Conservation (phyloP, 2,888 invertebrate species). For the Drosophila buzzatii region DNA sequence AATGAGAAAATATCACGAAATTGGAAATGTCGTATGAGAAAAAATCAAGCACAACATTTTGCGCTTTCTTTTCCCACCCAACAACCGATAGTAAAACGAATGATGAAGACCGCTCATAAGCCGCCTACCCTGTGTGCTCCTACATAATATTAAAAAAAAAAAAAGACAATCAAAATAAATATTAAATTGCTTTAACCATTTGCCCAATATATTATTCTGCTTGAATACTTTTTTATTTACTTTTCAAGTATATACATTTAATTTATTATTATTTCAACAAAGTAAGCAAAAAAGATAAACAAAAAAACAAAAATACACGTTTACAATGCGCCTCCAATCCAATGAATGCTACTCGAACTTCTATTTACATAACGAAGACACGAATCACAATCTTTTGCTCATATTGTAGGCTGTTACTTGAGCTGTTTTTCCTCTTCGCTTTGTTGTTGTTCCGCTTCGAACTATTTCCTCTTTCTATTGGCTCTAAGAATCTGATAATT, state of each 20-base stretch:
- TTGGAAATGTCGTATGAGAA: constrained; percentile 71
- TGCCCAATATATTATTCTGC: constrained; percentile 49
- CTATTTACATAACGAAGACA: constrained; percentile 42
- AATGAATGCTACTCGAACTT: constrained; percentile 52
- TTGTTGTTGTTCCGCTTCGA: constrained; percentile 68
- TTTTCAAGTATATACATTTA: constrained; percentile 21
- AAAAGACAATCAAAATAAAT: constrained; percentile 8
- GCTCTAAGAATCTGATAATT: constrained; percentile 27
- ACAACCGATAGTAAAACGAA: constrained; percentile 74
- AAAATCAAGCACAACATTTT: constrained; percentile 57
- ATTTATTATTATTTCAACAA: constrained; percentile 27
- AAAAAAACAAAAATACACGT: constrained; percentile 35
- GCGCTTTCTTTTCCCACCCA: constrained; percentile 62
- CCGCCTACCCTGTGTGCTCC: constrained; percentile 85
- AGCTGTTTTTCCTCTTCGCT: constrained; percentile 81
- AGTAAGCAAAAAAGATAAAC: constrained; percentile 9
- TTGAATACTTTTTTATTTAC: constrained; percentile 20
- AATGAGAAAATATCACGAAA: constrained; percentile 66
- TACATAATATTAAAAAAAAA: constrained; percentile 56
- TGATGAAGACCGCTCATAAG: constrained; percentile 85
- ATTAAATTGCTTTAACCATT: constrained; percentile 54
- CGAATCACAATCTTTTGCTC: constrained; percentile 55
- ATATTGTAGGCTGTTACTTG: constrained; percentile 77
- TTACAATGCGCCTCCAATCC: constrained; percentile 62
- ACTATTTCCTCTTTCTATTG: constrained; percentile 65